Evolutionary conservation across 2,888 invertebrate genomes (phyloP).

Genomic region (Suillia variegata): DNA sequence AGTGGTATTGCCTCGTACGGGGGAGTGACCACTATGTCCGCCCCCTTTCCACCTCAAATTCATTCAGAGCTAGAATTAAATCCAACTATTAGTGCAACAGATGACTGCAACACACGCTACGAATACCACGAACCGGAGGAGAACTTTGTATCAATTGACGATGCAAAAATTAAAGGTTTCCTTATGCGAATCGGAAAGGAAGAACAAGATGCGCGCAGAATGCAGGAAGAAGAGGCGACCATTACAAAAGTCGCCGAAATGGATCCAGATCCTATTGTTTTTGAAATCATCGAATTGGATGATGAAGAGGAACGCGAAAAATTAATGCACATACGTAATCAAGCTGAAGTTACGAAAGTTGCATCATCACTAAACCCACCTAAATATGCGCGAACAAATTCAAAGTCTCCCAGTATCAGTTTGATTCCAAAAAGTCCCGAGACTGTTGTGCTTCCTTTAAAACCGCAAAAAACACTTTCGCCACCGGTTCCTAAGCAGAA

Average conservation of each 20-base stretch:
- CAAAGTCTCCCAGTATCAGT: constrained; percentile 48
- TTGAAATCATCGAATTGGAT: constrained; percentile 49
- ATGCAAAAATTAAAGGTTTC: constrained; percentile 53
- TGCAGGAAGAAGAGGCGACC: constrained; percentile 2
- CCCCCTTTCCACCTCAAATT: not conserved
- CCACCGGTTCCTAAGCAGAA: constrained; percentile 12
- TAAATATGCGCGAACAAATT: constrained; percentile 19
- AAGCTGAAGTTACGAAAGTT: constrained; percentile 4
- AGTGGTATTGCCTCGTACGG: constrained; percentile 3
- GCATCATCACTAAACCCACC: not conserved
- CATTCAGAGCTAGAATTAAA: not conserved
- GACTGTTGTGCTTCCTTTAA: not conserved
- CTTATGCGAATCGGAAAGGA: constrained; percentile 49
- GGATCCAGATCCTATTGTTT: constrained; percentile 25
- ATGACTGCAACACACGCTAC: constrained; percentile 27
- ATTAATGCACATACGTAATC: constrained; percentile 26
- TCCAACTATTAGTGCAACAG: not conserved
- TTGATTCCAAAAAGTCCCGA: constrained; percentile 39
- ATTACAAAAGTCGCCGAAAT: not conserved
- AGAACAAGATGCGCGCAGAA: constrained; percentile 33
- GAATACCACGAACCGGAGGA: constrained; percentile 55
- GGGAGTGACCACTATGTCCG: not conserved
- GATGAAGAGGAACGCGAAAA: constrained; percentile 41
- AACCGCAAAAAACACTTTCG: not conserved
- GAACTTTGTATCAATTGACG: constrained; percentile 59